Evolutionary conservation across 2,797 vertebrate genomes (phyloP).

Genomic region (Anguilla megastoma): DNA sequence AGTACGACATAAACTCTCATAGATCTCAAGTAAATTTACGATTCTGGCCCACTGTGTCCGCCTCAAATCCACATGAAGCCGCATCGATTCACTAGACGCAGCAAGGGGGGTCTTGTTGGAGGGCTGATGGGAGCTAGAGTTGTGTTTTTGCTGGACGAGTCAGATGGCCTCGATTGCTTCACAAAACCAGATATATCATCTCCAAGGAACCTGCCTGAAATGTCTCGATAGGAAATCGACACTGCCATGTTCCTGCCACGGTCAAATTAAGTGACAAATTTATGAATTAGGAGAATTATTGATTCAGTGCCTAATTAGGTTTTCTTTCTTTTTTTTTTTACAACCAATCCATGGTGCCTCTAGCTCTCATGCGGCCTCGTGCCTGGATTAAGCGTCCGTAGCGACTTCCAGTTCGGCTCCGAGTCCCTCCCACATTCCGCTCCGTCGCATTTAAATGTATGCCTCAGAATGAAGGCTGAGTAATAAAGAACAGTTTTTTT

Average conservation of each 20-base stretch:
- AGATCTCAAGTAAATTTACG: slow-evolving; percentile 33
- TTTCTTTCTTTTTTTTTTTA: background rate
- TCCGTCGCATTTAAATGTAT: background rate
- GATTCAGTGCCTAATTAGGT: slow-evolving; percentile 14
- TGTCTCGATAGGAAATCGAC: slow-evolving; percentile 13
- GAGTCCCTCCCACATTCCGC: background rate
- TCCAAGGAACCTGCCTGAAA: slow-evolving; percentile 10
- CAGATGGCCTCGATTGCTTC: background rate
- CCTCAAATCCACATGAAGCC: slow-evolving; percentile 31
- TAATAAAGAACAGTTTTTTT: background rate
- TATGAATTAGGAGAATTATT: background rate
- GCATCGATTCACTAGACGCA: slow-evolving; percentile 20
- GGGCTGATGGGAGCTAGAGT: background rate
- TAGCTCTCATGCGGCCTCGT: too few relatives aligned
- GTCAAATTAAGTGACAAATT: slow-evolving; percentile 21
- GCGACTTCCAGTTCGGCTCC: background rate
- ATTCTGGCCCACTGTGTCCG: slow-evolving; percentile 17
- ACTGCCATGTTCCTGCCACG: slow-evolving; percentile 8
- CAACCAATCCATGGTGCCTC: background rate
- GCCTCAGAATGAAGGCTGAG: background rate
- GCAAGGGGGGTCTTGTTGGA: background rate
- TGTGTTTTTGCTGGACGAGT: background rate
- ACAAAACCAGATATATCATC: slow-evolving; percentile 19
- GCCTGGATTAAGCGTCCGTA: background rate
- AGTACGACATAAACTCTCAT: slow-evolving; percentile 46